phyloP scores from a whole-genome alignment of 1,140 invertebrate species.

The Olivierus martensii region DNA sequence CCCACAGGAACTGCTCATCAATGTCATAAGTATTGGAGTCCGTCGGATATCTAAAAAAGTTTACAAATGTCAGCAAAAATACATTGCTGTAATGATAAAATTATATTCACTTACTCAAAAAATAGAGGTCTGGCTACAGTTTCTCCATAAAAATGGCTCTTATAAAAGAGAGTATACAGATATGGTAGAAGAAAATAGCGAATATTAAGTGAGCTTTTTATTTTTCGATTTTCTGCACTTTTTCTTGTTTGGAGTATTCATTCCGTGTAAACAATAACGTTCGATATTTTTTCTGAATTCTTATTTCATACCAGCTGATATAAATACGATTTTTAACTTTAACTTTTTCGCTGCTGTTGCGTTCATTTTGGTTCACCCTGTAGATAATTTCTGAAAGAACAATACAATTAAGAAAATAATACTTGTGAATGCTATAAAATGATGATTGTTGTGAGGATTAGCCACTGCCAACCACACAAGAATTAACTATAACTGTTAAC shows the following conservation, averaged over 20 bases:
- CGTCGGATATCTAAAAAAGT: constrained; percentile 34
- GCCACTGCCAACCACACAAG: no score
- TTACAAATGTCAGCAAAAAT: background rate
- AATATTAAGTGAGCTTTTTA: constrained; percentile 23
- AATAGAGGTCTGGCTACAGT: constrained; percentile 45
- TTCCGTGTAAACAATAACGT: no score
- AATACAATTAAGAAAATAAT: background rate
- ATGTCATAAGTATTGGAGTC: constrained; percentile 52
- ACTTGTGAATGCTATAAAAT: no score
- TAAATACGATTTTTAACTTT: no score
- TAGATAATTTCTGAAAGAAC: background rate
- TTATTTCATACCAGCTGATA: no score
- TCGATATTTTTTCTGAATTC: no score
- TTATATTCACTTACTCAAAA: constrained; percentile 52
- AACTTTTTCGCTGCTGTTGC: no score
- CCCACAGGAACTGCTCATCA: constrained; percentile 48
- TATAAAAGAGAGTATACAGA: constrained; percentile 36
- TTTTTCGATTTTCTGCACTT: no score
- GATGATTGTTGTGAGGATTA: no score
- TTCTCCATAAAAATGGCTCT: constrained; percentile 25
- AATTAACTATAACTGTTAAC: no score
- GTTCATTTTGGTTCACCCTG: no score
- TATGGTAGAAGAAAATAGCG: constrained; percentile 37
- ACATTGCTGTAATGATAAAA: background rate
- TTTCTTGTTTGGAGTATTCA: no score